Evolutionary conservation across 2,113 vertebrate genomes (phyloP).

Genomic region (Stomatorhinus ivindoensis): DNA sequence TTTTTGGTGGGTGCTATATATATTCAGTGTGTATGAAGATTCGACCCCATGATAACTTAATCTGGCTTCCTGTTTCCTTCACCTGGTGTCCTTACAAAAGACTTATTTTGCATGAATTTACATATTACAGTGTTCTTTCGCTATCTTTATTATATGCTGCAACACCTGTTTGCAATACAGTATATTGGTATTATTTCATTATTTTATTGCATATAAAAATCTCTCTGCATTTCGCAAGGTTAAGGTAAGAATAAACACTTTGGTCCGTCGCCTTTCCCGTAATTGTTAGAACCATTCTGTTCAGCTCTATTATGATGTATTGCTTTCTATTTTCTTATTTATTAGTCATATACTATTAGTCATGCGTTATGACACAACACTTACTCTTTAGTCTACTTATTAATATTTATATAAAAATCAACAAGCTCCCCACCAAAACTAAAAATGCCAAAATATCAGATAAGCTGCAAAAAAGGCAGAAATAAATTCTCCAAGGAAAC

Average conservation of each 20-base stretch:
- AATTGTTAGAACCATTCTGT: neutral
- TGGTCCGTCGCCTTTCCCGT: neutral
- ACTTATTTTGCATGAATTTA: neutral
- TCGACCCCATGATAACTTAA: neutral
- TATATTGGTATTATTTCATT: neutral
- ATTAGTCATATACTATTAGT: conserved; percentile 12
- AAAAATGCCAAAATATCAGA: neutral
- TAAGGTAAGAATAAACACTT: neutral
- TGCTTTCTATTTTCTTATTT: neutral
- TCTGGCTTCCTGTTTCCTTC: neutral
- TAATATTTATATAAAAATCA: conserved; percentile 2
- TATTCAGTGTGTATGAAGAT: neutral
- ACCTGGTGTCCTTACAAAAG: neutral
- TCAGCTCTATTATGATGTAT: neutral
- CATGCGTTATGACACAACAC: neutral
- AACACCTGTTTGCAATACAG: neutral
- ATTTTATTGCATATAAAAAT: neutral
- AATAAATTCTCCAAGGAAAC: neutral
- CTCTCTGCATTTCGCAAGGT: neutral
- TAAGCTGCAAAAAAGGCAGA: neutral
- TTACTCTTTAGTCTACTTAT: conserved; percentile 1
- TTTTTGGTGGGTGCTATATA: neutral
- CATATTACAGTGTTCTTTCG: neutral
- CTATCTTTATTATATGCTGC: neutral
- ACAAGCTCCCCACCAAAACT: neutral